These are phyloP conservation scores for Drosophila niveifrons DNA, from an alignment of 2,888 invertebrate genomes.

Conservation along the genomic window DNA sequence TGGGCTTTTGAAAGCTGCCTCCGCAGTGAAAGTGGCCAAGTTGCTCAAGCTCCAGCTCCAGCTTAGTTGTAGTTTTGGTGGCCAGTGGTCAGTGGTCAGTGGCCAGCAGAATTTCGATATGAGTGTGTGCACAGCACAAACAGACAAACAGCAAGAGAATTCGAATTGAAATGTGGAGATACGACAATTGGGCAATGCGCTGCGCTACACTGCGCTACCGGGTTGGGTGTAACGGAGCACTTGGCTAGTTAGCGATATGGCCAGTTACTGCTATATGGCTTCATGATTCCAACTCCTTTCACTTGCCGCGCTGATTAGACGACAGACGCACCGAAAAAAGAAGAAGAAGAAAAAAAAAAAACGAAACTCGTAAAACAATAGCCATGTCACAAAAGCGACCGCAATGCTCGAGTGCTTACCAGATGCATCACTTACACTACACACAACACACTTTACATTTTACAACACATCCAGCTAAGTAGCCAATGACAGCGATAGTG, in stretches of 20 bases:
- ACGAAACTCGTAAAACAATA: constrained; percentile 49
- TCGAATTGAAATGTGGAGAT: constrained; percentile 5
- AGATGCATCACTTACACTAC: constrained; percentile 38
- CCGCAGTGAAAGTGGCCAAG: constrained; percentile 67
- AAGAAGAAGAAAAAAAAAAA: no score
- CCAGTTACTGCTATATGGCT: constrained; percentile 72
- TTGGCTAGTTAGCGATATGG: constrained; percentile 72
- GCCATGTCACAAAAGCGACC: constrained; percentile 45
- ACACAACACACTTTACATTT: background rate
- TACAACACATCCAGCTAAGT: constrained; percentile 24
- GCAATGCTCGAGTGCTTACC: constrained; percentile 71
- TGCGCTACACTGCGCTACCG: constrained; percentile 77
- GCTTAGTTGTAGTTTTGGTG: background rate
- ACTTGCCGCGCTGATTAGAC: constrained; percentile 75
- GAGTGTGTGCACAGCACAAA: constrained; percentile 18
- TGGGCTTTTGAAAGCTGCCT: constrained; percentile 51
- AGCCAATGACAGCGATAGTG: constrained; percentile 16
- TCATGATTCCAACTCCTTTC: constrained; percentile 72
- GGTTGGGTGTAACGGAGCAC: constrained; percentile 74
- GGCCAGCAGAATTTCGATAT: constrained; percentile 43
- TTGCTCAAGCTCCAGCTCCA: background rate
- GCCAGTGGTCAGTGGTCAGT: constrained; percentile 7
- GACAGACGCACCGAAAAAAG: constrained; percentile 40
- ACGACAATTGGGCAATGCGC: constrained; percentile 58
- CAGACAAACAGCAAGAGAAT: constrained; percentile 41